Evolutionary conservation across 2,113 vertebrate species (phyloP).

Genomic region (Ginglymostoma cirratum): DNA sequence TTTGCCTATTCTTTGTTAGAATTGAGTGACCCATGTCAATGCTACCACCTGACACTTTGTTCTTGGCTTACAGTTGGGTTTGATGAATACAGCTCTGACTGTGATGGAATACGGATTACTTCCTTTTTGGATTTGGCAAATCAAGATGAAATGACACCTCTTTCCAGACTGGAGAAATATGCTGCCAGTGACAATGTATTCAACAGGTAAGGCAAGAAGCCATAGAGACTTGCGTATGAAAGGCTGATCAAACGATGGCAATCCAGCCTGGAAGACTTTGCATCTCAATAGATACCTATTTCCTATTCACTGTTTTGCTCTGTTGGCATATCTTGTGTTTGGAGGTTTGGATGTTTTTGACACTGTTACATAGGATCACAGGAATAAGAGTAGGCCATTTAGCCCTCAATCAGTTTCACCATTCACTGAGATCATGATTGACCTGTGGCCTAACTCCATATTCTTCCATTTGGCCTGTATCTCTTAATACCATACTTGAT

Average conservation of each 20-base stretch:
- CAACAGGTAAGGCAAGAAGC: constrained; percentile 62
- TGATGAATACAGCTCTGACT: constrained; percentile 79
- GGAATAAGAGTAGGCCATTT: too few relatives aligned
- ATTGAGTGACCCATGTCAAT: not conserved
- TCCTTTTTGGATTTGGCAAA: constrained; percentile 75
- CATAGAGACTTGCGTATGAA: not conserved
- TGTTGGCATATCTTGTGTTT: not conserved
- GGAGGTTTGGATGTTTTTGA: not conserved
- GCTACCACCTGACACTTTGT: not conserved
- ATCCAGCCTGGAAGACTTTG: not conserved
- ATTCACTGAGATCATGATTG: too few relatives aligned
- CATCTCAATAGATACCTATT: not conserved
- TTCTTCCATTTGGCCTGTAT: too few relatives aligned
- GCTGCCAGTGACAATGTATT: constrained; percentile 82
- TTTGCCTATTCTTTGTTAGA: not conserved
- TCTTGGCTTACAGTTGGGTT: constrained; percentile 64
- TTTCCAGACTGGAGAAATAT: constrained; percentile 75
- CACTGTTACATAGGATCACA: not conserved
- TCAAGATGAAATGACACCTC: constrained; percentile 73
- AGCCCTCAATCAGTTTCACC: too few relatives aligned
- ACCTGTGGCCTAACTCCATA: too few relatives aligned
- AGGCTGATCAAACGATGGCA: not conserved
- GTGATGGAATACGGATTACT: constrained; percentile 74
- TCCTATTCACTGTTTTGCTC: not conserved
- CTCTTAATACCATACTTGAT: too few relatives aligned